These are phyloP conservation scores for Aplidium turbinatum DNA, from an alignment of 23 tunicate genomes.

Conservation along the genomic window DNA sequence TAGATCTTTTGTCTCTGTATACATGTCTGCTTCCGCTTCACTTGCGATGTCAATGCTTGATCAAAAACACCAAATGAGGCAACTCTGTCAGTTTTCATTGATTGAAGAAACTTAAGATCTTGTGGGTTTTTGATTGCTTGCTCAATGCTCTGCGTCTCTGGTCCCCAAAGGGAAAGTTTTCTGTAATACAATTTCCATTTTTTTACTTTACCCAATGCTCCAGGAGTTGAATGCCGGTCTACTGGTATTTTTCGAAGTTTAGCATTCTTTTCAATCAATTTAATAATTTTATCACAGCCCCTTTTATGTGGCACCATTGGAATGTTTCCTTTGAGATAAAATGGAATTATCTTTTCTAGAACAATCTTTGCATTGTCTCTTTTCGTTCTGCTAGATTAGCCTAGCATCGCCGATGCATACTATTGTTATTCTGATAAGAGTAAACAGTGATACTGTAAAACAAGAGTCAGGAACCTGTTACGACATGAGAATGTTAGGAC, in stretches of 20 bases:
- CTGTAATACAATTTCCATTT: slow-evolving; percentile 1
- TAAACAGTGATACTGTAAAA: too few species aligned
- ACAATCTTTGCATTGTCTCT: slow-evolving; percentile 14
- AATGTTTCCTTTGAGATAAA: slow-evolving; percentile 16
- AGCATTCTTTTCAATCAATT: slow-evolving; percentile 9
- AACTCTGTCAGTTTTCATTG: slow-evolving; percentile 16
- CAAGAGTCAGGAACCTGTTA: too few species aligned
- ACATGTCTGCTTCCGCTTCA: slow-evolving; percentile 1
- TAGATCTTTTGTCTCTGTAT: neutral
- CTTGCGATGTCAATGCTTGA: slow-evolving; percentile 15
- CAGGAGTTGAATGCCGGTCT: neutral
- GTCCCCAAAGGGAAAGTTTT: slow-evolving; percentile 2
- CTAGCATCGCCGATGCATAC: too few species aligned
- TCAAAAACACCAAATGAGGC: slow-evolving; percentile 24
- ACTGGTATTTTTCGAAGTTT: slow-evolving; percentile 6
- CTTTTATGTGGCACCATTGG: slow-evolving; percentile 9
- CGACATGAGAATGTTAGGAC: too few species aligned
- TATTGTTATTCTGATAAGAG: too few species aligned
- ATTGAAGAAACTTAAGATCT: slow-evolving; percentile 12
- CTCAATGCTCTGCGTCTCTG: slow-evolving; percentile 9
- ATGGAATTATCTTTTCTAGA: slow-evolving; percentile 7
- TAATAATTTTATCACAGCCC: neutral
- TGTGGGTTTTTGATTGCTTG: neutral
- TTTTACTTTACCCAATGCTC: neutral
- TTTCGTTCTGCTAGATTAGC: slow-evolving; percentile 16